These are phyloP conservation scores for Plemyria rubiginata DNA, from an alignment of 2,888 invertebrate species.

Conservation along the genomic window DNA sequence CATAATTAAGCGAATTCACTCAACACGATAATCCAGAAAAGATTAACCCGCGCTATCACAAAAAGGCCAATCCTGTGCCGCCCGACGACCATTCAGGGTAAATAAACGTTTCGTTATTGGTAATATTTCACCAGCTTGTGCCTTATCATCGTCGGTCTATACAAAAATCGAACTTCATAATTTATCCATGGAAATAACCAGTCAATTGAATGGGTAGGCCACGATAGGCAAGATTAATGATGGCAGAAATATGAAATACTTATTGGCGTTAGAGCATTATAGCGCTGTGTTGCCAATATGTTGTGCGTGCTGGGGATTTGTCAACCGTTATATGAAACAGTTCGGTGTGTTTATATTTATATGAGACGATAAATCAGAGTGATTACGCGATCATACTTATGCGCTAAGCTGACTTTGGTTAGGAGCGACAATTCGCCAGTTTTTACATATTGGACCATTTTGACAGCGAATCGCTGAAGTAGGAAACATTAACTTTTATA, in stretches of 20 bases:
- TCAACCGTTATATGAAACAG: conserved; percentile 27
- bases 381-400: neutral
- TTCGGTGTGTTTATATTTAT: conserved; percentile 21
- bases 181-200: conserved; percentile 60
- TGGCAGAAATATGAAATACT: conserved; percentile 53
- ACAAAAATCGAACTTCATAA: conserved; percentile 56
- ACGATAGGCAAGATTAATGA: conserved; percentile 67
- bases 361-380: conserved; percentile 20
- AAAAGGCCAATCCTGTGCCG: conserved; percentile 34
- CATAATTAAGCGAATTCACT: conserved; percentile 40
- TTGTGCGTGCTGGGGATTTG: conserved; percentile 32
- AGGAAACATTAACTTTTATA: neutral
- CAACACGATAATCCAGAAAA: conserved; percentile 40
- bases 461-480: neutral
- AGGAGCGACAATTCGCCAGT: neutral
- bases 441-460: neutral
- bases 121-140: conserved; percentile 42
- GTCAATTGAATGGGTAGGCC: conserved; percentile 62
- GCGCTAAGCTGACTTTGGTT: neutral
- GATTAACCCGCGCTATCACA: conserved; percentile 35
- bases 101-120: conserved; percentile 48
- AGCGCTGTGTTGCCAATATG: conserved; percentile 38
- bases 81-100: conserved; percentile 48
- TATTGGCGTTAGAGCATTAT: conserved; percentile 47
- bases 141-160: conserved; percentile 46